Conservation (phyloP, 2,888 invertebrate species). For the Chrysotoxum bicinctum region DNA sequence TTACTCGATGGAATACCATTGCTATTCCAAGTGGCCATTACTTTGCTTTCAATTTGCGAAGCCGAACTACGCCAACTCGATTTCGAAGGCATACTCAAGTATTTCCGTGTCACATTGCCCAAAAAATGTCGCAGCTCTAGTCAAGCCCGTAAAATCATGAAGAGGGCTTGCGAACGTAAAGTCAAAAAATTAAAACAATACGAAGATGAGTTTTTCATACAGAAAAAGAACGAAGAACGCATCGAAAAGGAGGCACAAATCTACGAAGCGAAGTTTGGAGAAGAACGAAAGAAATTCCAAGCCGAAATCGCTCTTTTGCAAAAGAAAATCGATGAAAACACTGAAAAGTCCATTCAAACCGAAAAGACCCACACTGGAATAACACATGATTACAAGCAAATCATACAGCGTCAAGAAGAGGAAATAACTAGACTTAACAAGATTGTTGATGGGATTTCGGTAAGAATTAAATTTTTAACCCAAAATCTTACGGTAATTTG, state of each 20-base stretch:
- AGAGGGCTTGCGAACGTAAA: conserved; percentile 94
- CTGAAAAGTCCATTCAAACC: conserved; percentile 88
- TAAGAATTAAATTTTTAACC: conserved; percentile 80
- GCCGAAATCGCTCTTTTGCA: conserved; percentile 84
- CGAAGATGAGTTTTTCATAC: conserved; percentile 92
- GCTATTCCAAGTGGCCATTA: conserved; percentile 97
- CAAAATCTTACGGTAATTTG: background rate
- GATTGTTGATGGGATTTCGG: conserved; percentile 84
- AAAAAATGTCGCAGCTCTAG: conserved; percentile 97
- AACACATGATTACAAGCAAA: conserved; percentile 95
- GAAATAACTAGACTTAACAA: conserved; percentile 87
- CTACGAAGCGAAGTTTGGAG: conserved; percentile 85
- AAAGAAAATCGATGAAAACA: conserved; percentile 89
- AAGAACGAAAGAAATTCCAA: conserved; percentile 82
- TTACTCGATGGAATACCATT: conserved; percentile 96
- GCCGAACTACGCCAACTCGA: conserved; percentile 95
- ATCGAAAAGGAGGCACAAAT: conserved; percentile 86
- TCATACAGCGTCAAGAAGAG: conserved; percentile 93
- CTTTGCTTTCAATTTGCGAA: conserved; percentile 94
- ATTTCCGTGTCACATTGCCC: conserved; percentile 97
- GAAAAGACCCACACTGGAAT: conserved; percentile 89
- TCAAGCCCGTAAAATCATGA: conserved; percentile 93
- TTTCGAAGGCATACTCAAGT: conserved; percentile 98
- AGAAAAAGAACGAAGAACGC: conserved; percentile 87
- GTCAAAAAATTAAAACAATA: conserved; percentile 97